phyloP scores from a whole-genome alignment of 2,113 vertebrate species.

The Sorex fumeus region DNA sequence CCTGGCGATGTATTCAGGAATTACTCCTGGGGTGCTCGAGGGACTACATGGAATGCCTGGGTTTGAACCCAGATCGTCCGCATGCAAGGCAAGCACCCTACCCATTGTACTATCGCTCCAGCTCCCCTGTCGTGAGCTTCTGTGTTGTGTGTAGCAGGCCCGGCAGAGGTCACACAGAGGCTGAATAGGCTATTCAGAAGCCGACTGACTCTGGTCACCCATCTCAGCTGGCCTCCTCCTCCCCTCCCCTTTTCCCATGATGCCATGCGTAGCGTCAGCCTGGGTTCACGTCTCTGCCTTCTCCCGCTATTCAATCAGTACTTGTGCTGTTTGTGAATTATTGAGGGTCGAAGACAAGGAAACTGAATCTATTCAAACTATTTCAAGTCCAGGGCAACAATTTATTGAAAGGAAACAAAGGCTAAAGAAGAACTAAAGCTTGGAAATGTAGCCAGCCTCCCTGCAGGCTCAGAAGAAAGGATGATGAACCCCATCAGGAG shows the following conservation, averaged over 20 bases:
- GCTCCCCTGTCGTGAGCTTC: neutral
- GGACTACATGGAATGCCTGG: too few relatives aligned
- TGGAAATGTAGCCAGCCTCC: neutral
- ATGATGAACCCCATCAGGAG: neutral
- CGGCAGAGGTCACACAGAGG: neutral
- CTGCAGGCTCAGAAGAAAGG: neutral
- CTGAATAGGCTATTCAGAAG: neutral
- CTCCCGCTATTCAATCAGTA: neutral
- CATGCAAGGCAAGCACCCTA: too few relatives aligned
- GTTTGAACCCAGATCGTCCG: too few relatives aligned
- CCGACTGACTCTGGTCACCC: too few relatives aligned
- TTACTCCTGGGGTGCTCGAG: too few relatives aligned
- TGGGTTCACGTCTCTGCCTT: neutral
- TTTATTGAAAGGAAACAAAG: neutral
- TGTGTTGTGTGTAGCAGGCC: neutral
- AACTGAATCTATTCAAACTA: neutral
- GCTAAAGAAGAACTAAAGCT: neutral
- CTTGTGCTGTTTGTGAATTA: neutral
- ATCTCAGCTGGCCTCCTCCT: neutral
- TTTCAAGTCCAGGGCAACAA: neutral
- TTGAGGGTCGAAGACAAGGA: neutral
- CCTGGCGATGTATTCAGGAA: too few relatives aligned
- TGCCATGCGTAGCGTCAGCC: neutral
- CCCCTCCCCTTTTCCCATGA: neutral
- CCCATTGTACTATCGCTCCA: too few relatives aligned